Base-by-base conservation (phyloP, 2,888 invertebrate genomes). In the Athripsodes cinereus region DNA sequence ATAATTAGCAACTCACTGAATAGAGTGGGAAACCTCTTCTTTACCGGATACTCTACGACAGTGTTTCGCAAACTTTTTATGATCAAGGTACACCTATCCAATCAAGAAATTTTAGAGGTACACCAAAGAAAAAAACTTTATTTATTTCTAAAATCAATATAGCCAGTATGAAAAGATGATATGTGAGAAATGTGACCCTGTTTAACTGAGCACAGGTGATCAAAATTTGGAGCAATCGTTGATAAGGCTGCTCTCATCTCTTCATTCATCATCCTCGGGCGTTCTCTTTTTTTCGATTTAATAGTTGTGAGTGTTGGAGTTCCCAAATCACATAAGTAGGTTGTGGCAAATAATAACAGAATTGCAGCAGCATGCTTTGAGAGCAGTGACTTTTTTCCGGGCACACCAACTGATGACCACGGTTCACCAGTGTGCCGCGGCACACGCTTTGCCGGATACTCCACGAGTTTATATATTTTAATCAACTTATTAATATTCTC, bases 291-390 rank as follows among this genome's bases (percentile, higher is more conserved):
- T 31, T 52, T 53, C 40, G 20, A 40, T 53, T 53, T 53, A 44
- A 62, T 63, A 48, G 57, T 56, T 51, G 56, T 60, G 21, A 60
- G 60, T 57, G 58, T 63, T 44, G 56, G 5, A 60, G 60, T 60
- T 57, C 57, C 58, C 47, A 57, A 60, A 53, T 60, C 59, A 22
- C 58, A 54, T 49, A 60, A 60, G 55, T 26, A 58, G 54, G 60
- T 55, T 50, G 62, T 60, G 18, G 60, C 51, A 60, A 65, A 65
- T 55, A 52, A 55, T 70, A 66, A 67, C 21, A 63, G 58, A 53
- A 61, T 61, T 59, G 44, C 61, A 61, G 57, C 55, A 63, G 63
- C 63, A 61, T 50, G 59, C 57, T 61, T 61, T 49, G 54, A 57
- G 40, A 53, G 52, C 58, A 61, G 58, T 26, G 26, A 26, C 26